Evolutionary conservation across 2,888 invertebrate species (phyloP).

Genomic region (Andrena marginata): DNA sequence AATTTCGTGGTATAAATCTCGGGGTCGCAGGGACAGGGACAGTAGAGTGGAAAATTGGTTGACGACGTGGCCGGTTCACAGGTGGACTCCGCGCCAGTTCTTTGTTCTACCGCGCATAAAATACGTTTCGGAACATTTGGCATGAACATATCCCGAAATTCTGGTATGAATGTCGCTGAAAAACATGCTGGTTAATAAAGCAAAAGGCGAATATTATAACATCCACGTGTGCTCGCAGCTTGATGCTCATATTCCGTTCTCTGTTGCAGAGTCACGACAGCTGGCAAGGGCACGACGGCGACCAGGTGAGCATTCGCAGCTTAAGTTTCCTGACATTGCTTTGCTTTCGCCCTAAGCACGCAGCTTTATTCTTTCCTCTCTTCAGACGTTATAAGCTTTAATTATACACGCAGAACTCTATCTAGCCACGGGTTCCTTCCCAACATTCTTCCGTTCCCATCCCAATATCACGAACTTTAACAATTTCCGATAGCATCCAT

Average conservation of each 20-base stretch:
- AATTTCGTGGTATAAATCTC: constrained; percentile 63
- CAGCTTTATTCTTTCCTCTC: constrained; percentile 31
- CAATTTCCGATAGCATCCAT: neutral
- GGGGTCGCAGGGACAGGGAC: constrained; percentile 24
- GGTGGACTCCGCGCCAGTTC: constrained; percentile 31
- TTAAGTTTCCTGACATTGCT: constrained; percentile 38
- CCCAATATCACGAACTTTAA: neutral
- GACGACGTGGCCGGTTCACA: constrained; percentile 54
- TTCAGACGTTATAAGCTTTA: constrained; percentile 13
- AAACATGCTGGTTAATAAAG: too few species aligned
- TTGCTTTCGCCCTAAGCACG: constrained; percentile 47
- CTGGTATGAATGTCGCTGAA: neutral
- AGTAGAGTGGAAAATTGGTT: constrained; percentile 65
- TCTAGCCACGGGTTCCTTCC: neutral
- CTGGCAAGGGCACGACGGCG: constrained; percentile 88
- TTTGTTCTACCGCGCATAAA: constrained; percentile 40
- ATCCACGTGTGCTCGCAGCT: neutral
- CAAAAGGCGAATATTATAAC: neutral
- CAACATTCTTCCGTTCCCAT: neutral
- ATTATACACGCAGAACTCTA: neutral
- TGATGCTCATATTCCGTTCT: constrained; percentile 68
- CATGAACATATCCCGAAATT: constrained; percentile 15
- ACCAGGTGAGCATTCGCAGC: constrained; percentile 85
- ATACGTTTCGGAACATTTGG: constrained; percentile 48
- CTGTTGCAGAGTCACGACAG: constrained; percentile 88